These are phyloP conservation scores for Scaptomyza caliginosa DNA, from an alignment of 2,888 invertebrate species.

Conservation along the genomic window DNA sequence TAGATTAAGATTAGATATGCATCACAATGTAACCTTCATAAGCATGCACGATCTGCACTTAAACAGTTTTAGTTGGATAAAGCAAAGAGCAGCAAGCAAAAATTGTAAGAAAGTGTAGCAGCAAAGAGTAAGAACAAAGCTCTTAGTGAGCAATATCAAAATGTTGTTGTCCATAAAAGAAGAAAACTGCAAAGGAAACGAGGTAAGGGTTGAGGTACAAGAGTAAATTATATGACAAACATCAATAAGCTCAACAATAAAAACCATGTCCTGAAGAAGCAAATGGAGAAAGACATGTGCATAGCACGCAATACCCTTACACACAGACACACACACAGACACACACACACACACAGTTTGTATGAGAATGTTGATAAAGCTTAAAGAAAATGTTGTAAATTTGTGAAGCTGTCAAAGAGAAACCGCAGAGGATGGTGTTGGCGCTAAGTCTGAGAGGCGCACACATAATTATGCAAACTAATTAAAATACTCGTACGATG, in stretches of 20 bases:
- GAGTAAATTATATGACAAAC: constrained; percentile 61
- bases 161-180: constrained; percentile 35
- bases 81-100: constrained; percentile 10
- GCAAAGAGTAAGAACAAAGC: constrained; percentile 17
- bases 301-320: constrained; percentile 45
- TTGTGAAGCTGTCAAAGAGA: constrained; percentile 47
- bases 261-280: constrained; percentile 35
- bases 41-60: constrained; percentile 11
- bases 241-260: constrained; percentile 70
- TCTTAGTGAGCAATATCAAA: too few species aligned
- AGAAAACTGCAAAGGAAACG: constrained; percentile 13
- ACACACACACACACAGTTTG: constrained; percentile 55
- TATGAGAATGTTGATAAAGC: constrained; percentile 67
- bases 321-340: constrained; percentile 11
- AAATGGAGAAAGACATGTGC: constrained; percentile 21
- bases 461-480: constrained; percentile 80
- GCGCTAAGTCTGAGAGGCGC: constrained; percentile 23
- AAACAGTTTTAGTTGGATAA: constrained; percentile 1
- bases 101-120: constrained; percentile 55
- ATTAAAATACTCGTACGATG: constrained; percentile 79
- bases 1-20: too few species aligned
- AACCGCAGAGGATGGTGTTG: constrained; percentile 14
- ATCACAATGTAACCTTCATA: background rate
- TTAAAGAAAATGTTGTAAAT: constrained; percentile 54
- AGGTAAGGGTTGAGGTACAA: background rate